phyloP scores from a whole-genome alignment of 2,888 invertebrate species.

The Tetragonisca angustula region DNA sequence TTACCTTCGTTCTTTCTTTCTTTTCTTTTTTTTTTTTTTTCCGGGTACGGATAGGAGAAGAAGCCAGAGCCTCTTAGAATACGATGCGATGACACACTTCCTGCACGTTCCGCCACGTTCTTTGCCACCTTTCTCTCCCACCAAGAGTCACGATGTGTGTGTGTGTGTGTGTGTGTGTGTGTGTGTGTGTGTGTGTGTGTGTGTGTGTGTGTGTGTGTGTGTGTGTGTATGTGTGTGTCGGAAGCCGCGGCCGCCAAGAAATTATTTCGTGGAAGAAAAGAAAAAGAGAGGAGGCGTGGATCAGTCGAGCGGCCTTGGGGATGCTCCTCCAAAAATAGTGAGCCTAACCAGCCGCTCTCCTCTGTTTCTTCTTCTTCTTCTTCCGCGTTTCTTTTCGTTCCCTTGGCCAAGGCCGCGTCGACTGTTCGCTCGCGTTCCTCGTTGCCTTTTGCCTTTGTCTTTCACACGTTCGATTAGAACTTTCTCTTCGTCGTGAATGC shows the following conservation, averaged over 20 bases:
- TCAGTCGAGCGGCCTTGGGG: conserved; percentile 69
- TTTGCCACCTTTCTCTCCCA: conserved; percentile 26
- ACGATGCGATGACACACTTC: conserved; percentile 17
- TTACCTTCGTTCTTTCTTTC: conserved; percentile 7
- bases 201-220: neutral
- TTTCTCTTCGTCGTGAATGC: neutral
- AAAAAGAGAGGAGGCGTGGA: conserved; percentile 38
- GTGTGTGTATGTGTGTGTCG: neutral
- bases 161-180: neutral
- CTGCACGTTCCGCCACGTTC: neutral
- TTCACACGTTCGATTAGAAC: neutral
- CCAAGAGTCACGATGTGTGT: neutral
- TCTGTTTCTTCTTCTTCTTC: conserved; percentile 27
- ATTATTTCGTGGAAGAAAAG: conserved; percentile 51
- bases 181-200: neutral
- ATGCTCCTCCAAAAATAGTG: conserved; percentile 74
- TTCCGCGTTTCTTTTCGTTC: conserved; percentile 26
- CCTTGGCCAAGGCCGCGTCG: neutral
- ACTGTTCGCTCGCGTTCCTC: neutral
- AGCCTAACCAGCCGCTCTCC: conserved; percentile 20
- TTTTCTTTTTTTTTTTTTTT: neutral
- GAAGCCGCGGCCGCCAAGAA: conserved; percentile 43
- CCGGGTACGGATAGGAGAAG: neutral
- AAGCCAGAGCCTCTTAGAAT: conserved; percentile 10
- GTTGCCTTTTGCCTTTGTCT: neutral